phyloP scores from a whole-genome alignment of 2,113 vertebrate genomes.

The Lepisosteus osseus region DNA sequence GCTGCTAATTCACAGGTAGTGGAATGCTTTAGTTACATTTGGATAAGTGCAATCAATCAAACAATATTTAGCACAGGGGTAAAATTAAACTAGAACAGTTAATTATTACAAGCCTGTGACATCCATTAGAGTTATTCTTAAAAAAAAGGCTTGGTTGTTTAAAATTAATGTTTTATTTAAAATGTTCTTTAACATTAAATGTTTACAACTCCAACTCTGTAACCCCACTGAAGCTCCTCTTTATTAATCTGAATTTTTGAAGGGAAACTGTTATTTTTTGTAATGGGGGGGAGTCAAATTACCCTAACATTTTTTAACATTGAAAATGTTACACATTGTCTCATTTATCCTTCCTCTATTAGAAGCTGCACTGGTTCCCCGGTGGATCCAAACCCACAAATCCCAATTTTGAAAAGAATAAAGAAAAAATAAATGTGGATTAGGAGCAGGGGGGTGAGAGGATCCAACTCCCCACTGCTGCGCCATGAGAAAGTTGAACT shows the following conservation, averaged over 20 bases:
- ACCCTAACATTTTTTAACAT: constrained; percentile 37
- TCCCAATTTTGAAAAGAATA: constrained; percentile 61
- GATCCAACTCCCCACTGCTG: constrained; percentile 36
- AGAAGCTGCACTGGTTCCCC: constrained; percentile 50
- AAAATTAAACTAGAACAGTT: too few relatives aligned
- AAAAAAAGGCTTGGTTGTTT: too few relatives aligned
- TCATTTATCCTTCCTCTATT: constrained; percentile 31
- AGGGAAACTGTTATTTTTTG: constrained; percentile 14
- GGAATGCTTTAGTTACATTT: too few relatives aligned
- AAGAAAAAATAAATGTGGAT: constrained; percentile 62
- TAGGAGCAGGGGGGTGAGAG: constrained; percentile 37
- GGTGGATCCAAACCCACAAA: constrained; percentile 46
- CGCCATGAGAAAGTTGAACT: constrained; percentile 42
- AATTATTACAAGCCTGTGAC: too few relatives aligned
- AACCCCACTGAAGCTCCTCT: too few relatives aligned
- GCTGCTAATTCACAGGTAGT: too few relatives aligned
- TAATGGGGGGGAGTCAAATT: constrained; percentile 25
- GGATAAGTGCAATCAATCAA: too few relatives aligned
- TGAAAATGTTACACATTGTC: constrained; percentile 36
- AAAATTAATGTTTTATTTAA: too few relatives aligned
- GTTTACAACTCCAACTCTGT: too few relatives aligned
- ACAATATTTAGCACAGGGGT: too few relatives aligned
- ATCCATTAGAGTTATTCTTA: too few relatives aligned
- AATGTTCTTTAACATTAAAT: too few relatives aligned
- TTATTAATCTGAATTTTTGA: constrained; percentile 1